Evolutionary conservation across 2,797 vertebrate genomes (phyloP).

Genomic region (Lates japonicus): DNA sequence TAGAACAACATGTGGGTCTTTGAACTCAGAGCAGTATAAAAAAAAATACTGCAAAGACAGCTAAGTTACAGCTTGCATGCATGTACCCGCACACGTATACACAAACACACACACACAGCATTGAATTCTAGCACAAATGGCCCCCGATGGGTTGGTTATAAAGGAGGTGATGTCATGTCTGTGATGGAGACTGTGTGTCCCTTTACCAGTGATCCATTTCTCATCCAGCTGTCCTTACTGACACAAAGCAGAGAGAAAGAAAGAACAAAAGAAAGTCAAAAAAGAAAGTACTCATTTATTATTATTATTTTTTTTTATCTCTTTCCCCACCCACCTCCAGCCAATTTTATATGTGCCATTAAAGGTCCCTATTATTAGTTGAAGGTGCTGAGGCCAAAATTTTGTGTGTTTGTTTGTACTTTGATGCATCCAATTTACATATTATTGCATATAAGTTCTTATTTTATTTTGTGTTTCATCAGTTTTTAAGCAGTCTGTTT

Average conservation of each 20-base stretch:
- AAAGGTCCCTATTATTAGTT: neutral
- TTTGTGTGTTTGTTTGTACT: conserved; percentile 15
- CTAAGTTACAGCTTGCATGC: conserved; percentile 2
- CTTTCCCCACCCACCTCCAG: neutral
- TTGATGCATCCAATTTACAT: conserved; percentile 27
- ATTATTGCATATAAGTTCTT: conserved; percentile 12
- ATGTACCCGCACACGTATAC: neutral
- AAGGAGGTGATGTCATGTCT: conserved; percentile 86
- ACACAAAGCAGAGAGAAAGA: conserved; percentile 60
- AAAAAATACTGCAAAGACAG: neutral
- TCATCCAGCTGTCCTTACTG: conserved; percentile 71
- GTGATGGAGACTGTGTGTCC: conserved; percentile 75
- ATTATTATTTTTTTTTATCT: neutral
- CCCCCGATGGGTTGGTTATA: conserved; percentile 73
- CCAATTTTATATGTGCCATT: neutral
- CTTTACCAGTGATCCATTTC: conserved; percentile 78
- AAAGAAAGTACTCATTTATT: neutral
- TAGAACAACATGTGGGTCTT: conserved; percentile 38
- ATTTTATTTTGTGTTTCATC: conserved; percentile 20
- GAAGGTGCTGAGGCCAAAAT: neutral
- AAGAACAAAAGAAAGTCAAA: conserved; percentile 29
- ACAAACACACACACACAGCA: conserved; percentile 30
- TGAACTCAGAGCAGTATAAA: conserved; percentile 14
- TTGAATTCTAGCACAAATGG: conserved; percentile 67
- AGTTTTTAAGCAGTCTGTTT: conserved; percentile 44